Conservation (phyloP, 2,797 vertebrate species). For the Coendou prehensilis region DNA sequence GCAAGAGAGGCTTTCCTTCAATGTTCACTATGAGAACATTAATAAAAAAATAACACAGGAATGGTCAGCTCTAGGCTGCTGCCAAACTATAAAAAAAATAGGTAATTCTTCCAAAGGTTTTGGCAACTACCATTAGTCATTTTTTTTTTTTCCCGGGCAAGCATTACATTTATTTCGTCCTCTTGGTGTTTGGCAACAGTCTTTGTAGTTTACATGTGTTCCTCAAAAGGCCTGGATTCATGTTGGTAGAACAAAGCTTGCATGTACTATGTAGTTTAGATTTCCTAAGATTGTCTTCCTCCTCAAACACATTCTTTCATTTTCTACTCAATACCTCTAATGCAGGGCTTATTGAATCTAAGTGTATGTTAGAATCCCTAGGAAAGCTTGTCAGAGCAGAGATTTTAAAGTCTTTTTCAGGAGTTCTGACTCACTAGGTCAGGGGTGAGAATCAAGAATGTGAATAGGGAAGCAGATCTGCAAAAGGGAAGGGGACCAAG, state of each 20-base stretch:
- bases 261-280: neutral
- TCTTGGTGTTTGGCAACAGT: conserved; percentile 37
- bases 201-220: conserved; percentile 7
- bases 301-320: neutral
- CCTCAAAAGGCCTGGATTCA: conserved; percentile 17
- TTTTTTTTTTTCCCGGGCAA: conserved; percentile 43
- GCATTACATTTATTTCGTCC: neutral
- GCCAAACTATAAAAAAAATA: conserved; percentile 63
- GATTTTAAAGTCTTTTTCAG: neutral
- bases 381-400: neutral
- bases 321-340: neutral
- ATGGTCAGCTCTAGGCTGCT: conserved; percentile 46
- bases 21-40: conserved; percentile 66
- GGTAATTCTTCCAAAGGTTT: conserved; percentile 61
- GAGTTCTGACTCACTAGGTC: neutral
- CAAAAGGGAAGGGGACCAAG: neutral
- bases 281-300: conserved; percentile 44
- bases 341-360: neutral
- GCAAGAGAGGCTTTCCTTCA: conserved; percentile 69
- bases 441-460: neutral
- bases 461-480: neutral
- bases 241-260: neutral
- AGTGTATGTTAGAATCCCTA: neutral
- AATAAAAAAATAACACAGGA: conserved; percentile 69
- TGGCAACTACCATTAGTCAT: conserved; percentile 59